These are phyloP conservation scores for Epizoanthus ramosus DNA, from an alignment of 92 coral and sea anemone species.

Conservation along the genomic window DNA sequence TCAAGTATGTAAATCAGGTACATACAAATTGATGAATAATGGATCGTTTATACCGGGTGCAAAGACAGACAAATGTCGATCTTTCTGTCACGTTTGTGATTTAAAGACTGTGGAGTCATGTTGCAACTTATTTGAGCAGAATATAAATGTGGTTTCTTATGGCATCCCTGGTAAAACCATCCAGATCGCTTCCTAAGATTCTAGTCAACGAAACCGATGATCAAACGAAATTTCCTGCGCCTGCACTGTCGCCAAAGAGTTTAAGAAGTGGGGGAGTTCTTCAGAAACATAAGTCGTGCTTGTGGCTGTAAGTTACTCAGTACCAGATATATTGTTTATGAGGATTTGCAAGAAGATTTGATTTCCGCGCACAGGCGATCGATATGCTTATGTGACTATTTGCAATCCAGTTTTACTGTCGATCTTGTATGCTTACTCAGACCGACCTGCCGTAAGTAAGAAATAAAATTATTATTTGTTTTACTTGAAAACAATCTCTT, in stretches of 20 bases:
- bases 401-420: too few species aligned
- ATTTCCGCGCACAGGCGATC: too few species aligned
- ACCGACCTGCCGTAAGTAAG: too few species aligned
- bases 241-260: slow-evolving; percentile 51
- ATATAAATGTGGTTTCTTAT: background rate
- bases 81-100: background rate
- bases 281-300: slow-evolving; percentile 60
- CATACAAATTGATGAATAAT: slow-evolving; percentile 26
- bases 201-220: slow-evolving; percentile 42
- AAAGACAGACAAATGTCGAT: background rate
- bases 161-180: slow-evolving; percentile 38
- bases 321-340: background rate
- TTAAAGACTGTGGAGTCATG: background rate
- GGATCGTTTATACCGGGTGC: background rate
- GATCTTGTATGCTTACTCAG: too few species aligned
- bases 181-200: slow-evolving; percentile 71
- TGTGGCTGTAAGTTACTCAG: slow-evolving; percentile 67
- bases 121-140: background rate
- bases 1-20: slow-evolving; percentile 10
- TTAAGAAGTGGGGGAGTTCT: slow-evolving; percentile 41
- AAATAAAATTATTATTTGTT: too few species aligned
- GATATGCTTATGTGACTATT: too few species aligned
- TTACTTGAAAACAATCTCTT: too few species aligned
- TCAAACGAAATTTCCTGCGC: slow-evolving; percentile 13
- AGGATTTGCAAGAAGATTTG: too few species aligned